Evolutionary conservation across 2,888 invertebrate species (phyloP), one percentile per base, ranked within the genome.

Genomic region (Hydraecia micacea): DNA sequence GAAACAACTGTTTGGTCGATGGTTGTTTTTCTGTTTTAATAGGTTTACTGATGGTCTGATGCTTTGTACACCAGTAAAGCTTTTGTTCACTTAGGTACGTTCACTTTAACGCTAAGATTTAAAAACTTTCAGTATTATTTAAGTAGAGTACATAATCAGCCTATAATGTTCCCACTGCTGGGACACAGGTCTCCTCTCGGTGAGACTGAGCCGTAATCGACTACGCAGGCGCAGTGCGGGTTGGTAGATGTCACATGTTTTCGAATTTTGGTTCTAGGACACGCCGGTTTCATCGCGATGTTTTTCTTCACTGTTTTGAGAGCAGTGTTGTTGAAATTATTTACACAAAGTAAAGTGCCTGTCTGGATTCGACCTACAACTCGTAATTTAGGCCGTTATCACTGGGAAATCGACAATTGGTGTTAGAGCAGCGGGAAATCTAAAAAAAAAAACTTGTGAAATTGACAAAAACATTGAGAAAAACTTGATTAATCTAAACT

Each of bases 1-100:
- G 25, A 62, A 73, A 86, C 62, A 70, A 72, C 39, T 55, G 49
- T 75, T 73, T 75, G 25, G 32, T 55, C 2, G 39, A 71, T 63
- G 7, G 28, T 6, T 18, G 49, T 75, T 65, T 60, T n/a, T 28
- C 13, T n/a, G 18, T 83, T 66, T 52, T 13, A 46, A 5, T 15
- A 36, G 18, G 4, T 15, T 52, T 5, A 39, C 32, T 1, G 32
- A 32, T 32, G 32, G 32, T 32, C 15, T 67, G 28, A 60, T n/a
- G 18, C 15, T 32, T 49, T 32, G 39, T 36, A 18, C n/a, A n/a
- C n/a, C 15, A 36, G 18, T 28, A 15, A 55, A 46, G 7, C 1
- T 66, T 42, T 52, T 75, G 36, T 79, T 3, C 13, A 18, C 42
- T 46, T 36, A 1, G n/a, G 13, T n/a, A 25, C n/a, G 13, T 7